phyloP scores from a whole-genome alignment of 2,113 vertebrate genomes.

The Thomomys bottae region DNA sequence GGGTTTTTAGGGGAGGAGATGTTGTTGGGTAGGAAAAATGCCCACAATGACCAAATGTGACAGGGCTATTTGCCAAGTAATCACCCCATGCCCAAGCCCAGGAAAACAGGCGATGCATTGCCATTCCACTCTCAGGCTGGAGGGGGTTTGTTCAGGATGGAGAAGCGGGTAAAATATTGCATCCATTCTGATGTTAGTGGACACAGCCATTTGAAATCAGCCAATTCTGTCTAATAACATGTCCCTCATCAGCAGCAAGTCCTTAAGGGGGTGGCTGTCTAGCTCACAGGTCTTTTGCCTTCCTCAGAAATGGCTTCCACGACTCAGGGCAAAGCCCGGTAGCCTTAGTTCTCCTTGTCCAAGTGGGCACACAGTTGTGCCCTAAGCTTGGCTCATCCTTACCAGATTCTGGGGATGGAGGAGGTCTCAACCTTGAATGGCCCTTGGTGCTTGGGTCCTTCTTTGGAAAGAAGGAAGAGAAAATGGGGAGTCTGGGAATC shows the following conservation, averaged over 20 bases:
- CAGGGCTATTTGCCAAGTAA: constrained; percentile 51
- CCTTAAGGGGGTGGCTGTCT: background rate
- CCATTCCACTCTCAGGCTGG: background rate
- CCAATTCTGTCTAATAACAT: background rate
- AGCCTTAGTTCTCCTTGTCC: background rate
- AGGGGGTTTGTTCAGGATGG: constrained; percentile 14
- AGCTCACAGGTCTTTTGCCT: background rate
- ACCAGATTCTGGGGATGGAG: background rate
- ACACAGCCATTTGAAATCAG: background rate
- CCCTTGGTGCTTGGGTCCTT: background rate
- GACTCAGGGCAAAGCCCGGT: background rate
- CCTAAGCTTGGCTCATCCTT: background rate
- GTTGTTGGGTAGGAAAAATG: constrained; percentile 52
- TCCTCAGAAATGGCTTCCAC: background rate
- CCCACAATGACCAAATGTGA: constrained; percentile 55
- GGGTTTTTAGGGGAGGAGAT: constrained; percentile 40
- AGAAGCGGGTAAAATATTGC: background rate
- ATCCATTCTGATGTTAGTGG: background rate
- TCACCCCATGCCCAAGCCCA: background rate
- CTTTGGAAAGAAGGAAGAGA: background rate
- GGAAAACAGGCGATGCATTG: constrained; percentile 19
- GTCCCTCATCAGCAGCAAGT: background rate
- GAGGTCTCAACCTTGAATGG: background rate
- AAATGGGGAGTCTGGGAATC: background rate
- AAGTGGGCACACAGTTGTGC: background rate